phyloP scores from a whole-genome alignment of 2,113 vertebrate genomes.

The Terrapene triunguis region DNA sequence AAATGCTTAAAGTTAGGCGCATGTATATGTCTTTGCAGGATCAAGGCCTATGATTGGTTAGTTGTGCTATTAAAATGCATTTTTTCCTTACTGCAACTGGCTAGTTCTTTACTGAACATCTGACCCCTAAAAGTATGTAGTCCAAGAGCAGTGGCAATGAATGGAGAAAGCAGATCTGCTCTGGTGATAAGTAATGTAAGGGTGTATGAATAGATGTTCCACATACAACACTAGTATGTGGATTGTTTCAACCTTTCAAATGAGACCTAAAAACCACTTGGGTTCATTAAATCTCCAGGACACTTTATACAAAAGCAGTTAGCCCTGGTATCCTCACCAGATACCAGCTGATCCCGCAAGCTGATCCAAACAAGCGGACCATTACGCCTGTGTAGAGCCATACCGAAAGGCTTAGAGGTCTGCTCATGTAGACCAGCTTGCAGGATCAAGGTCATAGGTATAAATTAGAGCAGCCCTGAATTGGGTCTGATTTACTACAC shows the following conservation, averaged over 20 bases:
- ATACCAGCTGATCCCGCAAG: background rate
- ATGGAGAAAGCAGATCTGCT: background rate
- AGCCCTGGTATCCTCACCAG: background rate
- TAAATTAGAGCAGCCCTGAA: background rate
- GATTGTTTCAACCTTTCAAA: background rate
- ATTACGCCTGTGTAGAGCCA: background rate
- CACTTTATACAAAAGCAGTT: background rate
- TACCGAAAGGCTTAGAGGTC: background rate
- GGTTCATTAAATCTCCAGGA: background rate
- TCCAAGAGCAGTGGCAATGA: background rate
- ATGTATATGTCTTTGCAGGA: background rate
- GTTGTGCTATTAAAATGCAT: background rate
- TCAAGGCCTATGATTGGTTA: background rate
- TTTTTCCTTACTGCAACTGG: background rate
- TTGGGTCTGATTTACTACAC: background rate
- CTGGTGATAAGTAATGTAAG: accelerated
- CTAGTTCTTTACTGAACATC: background rate
- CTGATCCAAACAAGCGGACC: background rate
- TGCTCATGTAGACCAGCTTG: background rate
- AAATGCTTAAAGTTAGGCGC: background rate
- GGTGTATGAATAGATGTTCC: background rate
- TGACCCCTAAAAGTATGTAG: background rate
- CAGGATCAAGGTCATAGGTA: background rate
- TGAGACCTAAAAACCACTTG: background rate
- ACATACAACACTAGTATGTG: accelerated